Evolutionary conservation across 2,888 invertebrate species (phyloP), one percentile per base, ranked within the genome.

Genomic region (Tanypteryx hageni): DNA sequence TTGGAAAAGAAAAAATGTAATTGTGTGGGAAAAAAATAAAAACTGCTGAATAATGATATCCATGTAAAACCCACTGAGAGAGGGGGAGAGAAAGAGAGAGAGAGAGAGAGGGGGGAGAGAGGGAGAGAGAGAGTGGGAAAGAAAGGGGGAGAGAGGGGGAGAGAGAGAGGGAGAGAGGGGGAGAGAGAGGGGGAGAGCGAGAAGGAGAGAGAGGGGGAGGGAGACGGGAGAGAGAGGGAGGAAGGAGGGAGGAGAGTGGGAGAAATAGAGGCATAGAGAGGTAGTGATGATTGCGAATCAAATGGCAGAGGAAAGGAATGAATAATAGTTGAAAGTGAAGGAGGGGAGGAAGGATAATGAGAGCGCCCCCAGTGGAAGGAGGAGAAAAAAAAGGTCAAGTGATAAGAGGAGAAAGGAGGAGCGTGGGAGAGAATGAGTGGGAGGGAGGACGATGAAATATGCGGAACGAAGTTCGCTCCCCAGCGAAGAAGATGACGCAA

Each of bases 301-400:
- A 27, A 18, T 22, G 22, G 22, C 4, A 76, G 13, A 18, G 27
- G 92, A 92, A 92, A 92, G 76, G 27, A 22, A 76, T 13, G 27
- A 22, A 76, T 22, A 76, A 22, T 13, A 13, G 16, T 13, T 13
- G 27, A 27, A 76, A 22, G 9, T 22, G 9, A 18, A 31, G 92
- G 92, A 92, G 92, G 92, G 93, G 92, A 92, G 76, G 92, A 92
- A 91, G 86, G 92, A 92, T 92, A 93, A 92, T 92, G 92, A 68
- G 92, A n/a, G 89, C 76, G 86, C n/a, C n/a, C n/a, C n/a, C n/a
- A 92, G 64, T 92, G 92, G 27, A 64, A 92, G 85, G 56, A 68
- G 85, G 89, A 27, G 92, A 92, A 13, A 61, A 83, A 83, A 86
- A 92, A 92, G 89, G 92, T 91, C 27, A 91, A 58, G 57, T 92